A percentile compares a stretch with the other conserved stretches of the same genome.
phyloP scores from a whole-genome alignment of 2,113 vertebrate species.

The Podilymbus podiceps region DNA sequence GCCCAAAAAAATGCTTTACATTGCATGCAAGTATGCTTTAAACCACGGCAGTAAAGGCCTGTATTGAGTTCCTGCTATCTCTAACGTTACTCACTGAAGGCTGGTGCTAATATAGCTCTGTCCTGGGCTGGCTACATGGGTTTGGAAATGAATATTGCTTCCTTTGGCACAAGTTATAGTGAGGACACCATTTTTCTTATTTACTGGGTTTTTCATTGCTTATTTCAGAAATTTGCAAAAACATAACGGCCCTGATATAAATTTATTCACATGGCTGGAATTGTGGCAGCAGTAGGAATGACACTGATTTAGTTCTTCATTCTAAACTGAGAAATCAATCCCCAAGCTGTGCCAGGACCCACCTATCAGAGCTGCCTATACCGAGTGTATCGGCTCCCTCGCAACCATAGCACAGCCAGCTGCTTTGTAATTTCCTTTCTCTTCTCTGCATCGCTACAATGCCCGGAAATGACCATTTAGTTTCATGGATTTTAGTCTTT shows the following conservation, averaged over 20 bases:
- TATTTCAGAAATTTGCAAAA: neutral
- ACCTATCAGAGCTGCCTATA: neutral
- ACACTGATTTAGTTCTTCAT: neutral
- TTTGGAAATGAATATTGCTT: neutral
- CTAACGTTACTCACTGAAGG: neutral
- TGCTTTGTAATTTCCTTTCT: neutral
- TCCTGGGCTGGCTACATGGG: neutral
- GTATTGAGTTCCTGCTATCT: neutral
- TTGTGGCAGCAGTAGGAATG: neutral
- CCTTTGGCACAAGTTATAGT: neutral
- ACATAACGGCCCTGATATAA: neutral
- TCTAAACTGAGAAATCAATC: neutral
- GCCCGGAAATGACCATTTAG: neutral
- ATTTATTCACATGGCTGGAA: neutral
- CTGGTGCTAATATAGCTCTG: neutral
- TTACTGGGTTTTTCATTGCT: neutral
- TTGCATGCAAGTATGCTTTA: neutral
- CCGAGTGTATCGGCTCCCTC: neutral
- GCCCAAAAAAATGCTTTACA: neutral
- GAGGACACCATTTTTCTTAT: neutral
- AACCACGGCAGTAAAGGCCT: neutral
- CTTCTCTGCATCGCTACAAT: neutral
- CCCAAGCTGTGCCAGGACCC: neutral
- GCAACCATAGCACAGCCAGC: neutral
- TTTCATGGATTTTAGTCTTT: neutral